Evolutionary conservation across 2,888 invertebrate genomes (phyloP).

Genomic region (Melanostoma mellinum): DNA sequence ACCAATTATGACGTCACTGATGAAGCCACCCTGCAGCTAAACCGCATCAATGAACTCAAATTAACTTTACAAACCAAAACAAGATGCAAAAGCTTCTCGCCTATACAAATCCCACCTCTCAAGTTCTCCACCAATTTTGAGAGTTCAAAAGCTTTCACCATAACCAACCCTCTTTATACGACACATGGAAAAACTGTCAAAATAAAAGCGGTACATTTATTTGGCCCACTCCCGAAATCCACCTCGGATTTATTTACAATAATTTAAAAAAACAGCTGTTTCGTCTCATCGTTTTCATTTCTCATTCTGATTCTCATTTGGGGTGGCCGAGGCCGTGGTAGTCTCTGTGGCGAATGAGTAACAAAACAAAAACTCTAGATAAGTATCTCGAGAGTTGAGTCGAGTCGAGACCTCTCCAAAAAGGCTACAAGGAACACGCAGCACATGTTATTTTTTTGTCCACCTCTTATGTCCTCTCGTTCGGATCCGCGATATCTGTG

Average conservation of each 20-base stretch:
- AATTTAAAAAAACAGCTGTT: conserved; percentile 56
- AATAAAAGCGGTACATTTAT: conserved; percentile 22
- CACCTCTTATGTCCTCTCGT: conserved; percentile 60
- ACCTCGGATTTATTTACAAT: conserved; percentile 65
- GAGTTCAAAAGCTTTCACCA: conserved; percentile 49
- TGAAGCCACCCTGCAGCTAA: conserved; percentile 28
- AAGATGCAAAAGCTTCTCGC: conserved; percentile 2
- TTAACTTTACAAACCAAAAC: conserved; percentile 56
- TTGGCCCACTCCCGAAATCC: conserved; percentile 58
- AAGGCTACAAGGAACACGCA: conserved; percentile 32
- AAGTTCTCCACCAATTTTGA: not conserved
- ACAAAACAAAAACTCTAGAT: conserved; percentile 59
- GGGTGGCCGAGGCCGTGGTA: not conserved
- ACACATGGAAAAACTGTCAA: not conserved
- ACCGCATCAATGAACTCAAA: conserved; percentile 68
- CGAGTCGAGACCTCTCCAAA: conserved; percentile 29
- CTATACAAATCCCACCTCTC: not conserved
- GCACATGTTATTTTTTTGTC: conserved; percentile 59
- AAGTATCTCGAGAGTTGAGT: conserved; percentile 7
- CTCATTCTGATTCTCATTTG: conserved; percentile 44
- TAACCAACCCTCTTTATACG: not conserved
- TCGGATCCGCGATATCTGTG: conserved; percentile 2
- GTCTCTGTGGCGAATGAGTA: conserved; percentile 66
- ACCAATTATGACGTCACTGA: conserved; percentile 50
- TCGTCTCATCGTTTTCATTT: conserved; percentile 4